phyloP scores from a whole-genome alignment of 2,797 vertebrate genomes.

The Nyctibius grandis region DNA sequence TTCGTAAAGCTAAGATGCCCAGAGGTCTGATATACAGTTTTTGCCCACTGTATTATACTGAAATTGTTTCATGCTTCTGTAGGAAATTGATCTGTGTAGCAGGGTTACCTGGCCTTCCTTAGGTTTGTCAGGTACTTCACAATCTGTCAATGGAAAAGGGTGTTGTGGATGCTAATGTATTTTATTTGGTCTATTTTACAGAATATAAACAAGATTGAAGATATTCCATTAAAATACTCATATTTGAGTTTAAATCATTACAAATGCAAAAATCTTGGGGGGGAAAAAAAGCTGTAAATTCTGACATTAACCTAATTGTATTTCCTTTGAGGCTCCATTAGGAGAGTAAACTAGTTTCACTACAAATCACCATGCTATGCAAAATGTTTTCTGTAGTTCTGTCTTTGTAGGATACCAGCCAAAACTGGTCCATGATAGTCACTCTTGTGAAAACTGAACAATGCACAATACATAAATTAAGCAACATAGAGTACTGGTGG shows the following conservation, averaged over 20 bases:
- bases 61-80: not conserved
- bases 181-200: not conserved
- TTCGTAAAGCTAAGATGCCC: not conserved
- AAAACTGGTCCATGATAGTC: not conserved
- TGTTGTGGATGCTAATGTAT: not conserved
- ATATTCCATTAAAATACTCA: not conserved
- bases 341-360: not conserved
- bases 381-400: not conserved
- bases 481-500: not conserved
- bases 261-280: not conserved
- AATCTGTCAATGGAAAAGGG: not conserved
- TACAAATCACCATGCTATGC: not conserved
- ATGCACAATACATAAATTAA: not conserved
- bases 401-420: not conserved
- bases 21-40: not conserved
- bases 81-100: not conserved
- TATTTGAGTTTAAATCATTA: not conserved
- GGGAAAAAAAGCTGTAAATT: not conserved
- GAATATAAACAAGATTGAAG: not conserved
- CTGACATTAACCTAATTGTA: not conserved
- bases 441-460: not conserved
- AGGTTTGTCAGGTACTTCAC: not conserved
- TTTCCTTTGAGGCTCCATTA: not conserved
- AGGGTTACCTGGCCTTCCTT: not conserved
- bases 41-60: not conserved